phyloP scores from a whole-genome alignment of 2,797 vertebrate genomes.

The Philypnodon macrostomus region DNA sequence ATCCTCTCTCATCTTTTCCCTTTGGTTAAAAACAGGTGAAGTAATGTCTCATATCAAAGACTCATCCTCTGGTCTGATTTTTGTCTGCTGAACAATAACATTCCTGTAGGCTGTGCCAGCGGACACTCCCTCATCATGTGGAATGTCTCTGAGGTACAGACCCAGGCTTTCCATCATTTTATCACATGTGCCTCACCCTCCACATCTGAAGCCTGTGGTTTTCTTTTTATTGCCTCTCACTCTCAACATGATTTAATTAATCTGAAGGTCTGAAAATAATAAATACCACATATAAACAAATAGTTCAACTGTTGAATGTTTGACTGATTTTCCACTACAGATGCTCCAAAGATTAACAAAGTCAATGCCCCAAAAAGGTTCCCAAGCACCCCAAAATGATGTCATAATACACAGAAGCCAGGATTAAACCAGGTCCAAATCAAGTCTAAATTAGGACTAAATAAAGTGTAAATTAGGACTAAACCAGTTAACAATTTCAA shows the following conservation, averaged over 20 bases:
- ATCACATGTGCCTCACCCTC: conserved; percentile 8
- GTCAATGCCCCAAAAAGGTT: too few species aligned
- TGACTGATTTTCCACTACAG: background rate
- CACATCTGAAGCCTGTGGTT: conserved; percentile 7
- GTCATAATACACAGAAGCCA: too few species aligned
- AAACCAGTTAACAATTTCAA: too few species aligned
- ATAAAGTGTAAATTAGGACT: too few species aligned
- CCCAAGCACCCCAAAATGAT: too few species aligned
- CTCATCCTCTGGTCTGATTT: conserved; percentile 28
- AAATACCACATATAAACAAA: conserved; percentile 3
- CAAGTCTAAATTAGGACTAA: too few species aligned
- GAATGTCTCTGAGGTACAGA: conserved; percentile 40
- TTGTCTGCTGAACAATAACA: conserved; percentile 50
- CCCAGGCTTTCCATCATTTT: conserved; percentile 24
- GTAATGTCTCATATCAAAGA: conserved; percentile 24
- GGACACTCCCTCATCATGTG: conserved; percentile 50
- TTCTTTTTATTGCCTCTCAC: background rate
- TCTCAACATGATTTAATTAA: conserved; percentile 9
- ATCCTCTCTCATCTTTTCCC: background rate
- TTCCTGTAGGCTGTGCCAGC: conserved; percentile 54
- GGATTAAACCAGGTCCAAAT: too few species aligned
- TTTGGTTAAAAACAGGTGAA: background rate
- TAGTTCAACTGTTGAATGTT: conserved; percentile 2
- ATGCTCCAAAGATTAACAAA: background rate
- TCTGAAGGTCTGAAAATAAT: conserved; percentile 6